A percentile compares a stretch with the other conserved stretches of the same genome.
phyloP scores from a whole-genome alignment of 2,888 invertebrate species.

The Pterostichus madidus region DNA sequence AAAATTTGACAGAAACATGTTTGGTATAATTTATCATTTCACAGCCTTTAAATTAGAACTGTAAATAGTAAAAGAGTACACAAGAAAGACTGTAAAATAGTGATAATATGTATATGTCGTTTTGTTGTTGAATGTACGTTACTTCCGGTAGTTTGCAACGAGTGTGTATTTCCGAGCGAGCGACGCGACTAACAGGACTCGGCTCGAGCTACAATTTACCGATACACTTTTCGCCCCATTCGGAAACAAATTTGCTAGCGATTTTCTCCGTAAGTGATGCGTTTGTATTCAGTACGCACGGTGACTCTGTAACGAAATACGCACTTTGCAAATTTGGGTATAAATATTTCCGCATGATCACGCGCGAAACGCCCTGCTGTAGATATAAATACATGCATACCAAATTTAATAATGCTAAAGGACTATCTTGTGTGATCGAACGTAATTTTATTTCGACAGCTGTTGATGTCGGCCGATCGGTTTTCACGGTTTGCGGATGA shows the following conservation, averaged over 20 bases:
- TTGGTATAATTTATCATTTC: no score
- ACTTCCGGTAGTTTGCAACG: conserved; percentile 43
- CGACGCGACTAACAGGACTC: conserved; percentile 20
- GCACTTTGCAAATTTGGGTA: conserved; percentile 34
- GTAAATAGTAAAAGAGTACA: no score
- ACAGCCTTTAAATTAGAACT: no score
- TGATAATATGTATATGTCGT: conserved; percentile 20
- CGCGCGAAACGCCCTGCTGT: conserved; percentile 37
- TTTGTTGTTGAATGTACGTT: conserved; percentile 42
- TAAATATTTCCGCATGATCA: conserved; percentile 52
- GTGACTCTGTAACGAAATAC: conserved; percentile 37
- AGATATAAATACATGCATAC: conserved; percentile 51
- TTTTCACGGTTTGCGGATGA: conserved; percentile 27
- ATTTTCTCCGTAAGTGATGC: conserved; percentile 46
- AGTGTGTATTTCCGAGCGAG: conserved; percentile 20
- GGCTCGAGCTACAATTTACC: conserved; percentile 20
- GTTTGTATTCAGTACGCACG: conserved; percentile 55
- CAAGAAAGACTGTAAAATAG: conserved; percentile 3
- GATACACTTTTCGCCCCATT: conserved; percentile 46
- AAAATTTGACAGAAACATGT: no score
- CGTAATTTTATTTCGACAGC: conserved; percentile 47
- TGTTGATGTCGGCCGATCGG: conserved; percentile 43
- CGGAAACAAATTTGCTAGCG: conserved; percentile 58
- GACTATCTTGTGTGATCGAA: conserved; percentile 9
- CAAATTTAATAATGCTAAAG: conserved; percentile 47